Evolutionary conservation across 1,140 invertebrate species (phyloP).

Genomic region (Penaeus indicus): DNA sequence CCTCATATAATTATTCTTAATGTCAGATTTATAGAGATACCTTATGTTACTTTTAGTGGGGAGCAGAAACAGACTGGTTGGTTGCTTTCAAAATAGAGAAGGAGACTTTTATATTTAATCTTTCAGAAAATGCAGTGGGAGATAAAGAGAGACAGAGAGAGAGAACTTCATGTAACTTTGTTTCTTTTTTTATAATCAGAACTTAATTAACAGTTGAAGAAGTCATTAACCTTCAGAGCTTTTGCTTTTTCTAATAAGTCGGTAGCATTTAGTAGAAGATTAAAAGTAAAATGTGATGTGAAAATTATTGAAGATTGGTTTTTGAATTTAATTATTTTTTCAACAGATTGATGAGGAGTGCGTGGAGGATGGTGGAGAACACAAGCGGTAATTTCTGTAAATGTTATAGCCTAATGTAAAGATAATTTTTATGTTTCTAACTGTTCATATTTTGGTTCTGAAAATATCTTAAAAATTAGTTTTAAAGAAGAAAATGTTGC

Average conservation of each 20-base stretch:
- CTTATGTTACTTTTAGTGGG: not conserved
- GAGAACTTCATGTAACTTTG: no score
- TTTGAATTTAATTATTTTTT: constrained; percentile 11
- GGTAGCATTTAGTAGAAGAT: not conserved
- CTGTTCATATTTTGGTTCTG: not conserved
- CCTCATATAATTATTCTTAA: not conserved
- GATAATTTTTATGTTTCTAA: not conserved
- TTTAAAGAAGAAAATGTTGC: no score
- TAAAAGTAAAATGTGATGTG: not conserved
- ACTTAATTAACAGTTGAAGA: no score
- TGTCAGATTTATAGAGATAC: not conserved
- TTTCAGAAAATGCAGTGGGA: not conserved
- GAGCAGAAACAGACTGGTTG: no score
- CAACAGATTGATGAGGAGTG: constrained; percentile 75
- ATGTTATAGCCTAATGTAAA: not conserved
- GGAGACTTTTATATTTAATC: not conserved
- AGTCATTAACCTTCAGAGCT: no score
- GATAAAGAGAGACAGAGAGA: no score
- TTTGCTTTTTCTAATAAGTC: no score
- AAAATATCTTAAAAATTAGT: no score
- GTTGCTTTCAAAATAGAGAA: not conserved
- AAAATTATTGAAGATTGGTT: constrained; percentile 5
- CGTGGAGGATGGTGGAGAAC: constrained; percentile 75
- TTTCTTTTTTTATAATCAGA: no score
- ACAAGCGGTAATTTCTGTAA: constrained; percentile 70